Base-by-base conservation (phyloP, 2,797 vertebrate species). In the Argentina silus region DNA sequence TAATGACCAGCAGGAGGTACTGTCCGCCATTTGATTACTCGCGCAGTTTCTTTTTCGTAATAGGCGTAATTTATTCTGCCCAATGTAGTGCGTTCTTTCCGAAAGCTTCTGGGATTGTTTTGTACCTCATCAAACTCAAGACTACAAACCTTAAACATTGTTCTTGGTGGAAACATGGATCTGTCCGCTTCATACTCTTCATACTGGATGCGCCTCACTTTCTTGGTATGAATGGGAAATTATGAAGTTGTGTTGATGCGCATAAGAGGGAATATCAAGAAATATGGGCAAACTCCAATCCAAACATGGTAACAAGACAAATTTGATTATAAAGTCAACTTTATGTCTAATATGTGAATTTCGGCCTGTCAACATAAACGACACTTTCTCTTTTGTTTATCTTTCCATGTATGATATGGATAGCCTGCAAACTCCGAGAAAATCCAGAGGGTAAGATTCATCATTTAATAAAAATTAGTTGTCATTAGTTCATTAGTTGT, bases 261-360 rank as follows among this genome's bases (percentile, higher is more conserved):
- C n/a, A 53, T 4, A 0, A 27, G 0, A 36, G 36, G 55, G 77
- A 12, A 74, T 19, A 21, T 21, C 11, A 8, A 36, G 66, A 14
- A 84, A 2, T 11, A 90, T 90, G 89, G 89, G 89, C 9, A 90
- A 88, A 83, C 75, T 88, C 21, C 84, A 87, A 63, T 90, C 89
- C 15, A 90, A 87, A 86, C 76, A 84, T 44, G 87, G 89, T 90
- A 75, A 85, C 77, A 64, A 47, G 1, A 42, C 36, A 36, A 27
- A 0, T 11, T 9, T 23, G 19, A 36, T 63, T 42, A 27, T 17
- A 59, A 27, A 14, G 14, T 27, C 5, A 27, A 15, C 21, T 47
- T 15, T 19, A 48, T 23, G 36, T 50, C 1, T 19, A 36, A 36
- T 36, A 36, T 36, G 4, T 36, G 27, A 36, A 36, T 36, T 36